phyloP scores from a whole-genome alignment of 92 coral and sea anemone species.

The Heliopora coerulea region DNA sequence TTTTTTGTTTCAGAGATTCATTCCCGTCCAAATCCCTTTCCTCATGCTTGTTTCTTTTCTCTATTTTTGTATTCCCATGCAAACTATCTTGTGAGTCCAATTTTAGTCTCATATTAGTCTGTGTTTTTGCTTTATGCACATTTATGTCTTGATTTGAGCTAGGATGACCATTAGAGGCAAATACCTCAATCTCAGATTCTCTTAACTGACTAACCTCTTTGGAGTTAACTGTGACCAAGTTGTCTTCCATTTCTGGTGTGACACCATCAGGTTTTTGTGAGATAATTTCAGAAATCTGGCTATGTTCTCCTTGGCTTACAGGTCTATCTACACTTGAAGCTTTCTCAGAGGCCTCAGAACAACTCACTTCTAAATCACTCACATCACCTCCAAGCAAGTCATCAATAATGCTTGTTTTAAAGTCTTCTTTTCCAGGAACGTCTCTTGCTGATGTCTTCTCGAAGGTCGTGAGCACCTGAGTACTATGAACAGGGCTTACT shows the following conservation, averaged over 20 bases:
- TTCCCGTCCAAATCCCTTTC: background rate
- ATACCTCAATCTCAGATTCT: background rate
- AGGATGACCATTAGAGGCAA: background rate
- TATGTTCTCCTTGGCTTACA: background rate
- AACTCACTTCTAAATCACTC: slow-evolving; percentile 31
- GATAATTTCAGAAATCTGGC: background rate
- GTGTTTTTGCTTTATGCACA: background rate
- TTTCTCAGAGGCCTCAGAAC: slow-evolving; percentile 8
- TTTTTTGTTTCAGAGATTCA: background rate
- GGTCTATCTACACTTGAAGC: background rate
- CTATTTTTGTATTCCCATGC: background rate
- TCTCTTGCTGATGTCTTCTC: background rate
- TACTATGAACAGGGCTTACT: background rate
- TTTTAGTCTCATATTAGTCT: background rate
- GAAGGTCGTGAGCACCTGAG: background rate
- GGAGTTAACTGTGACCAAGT: no score
- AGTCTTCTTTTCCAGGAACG: background rate
- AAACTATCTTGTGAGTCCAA: background rate
- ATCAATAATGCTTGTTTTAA: slow-evolving; percentile 19
- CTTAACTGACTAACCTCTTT: background rate
- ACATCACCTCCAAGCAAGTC: slow-evolving; percentile 29
- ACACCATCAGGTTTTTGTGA: background rate
- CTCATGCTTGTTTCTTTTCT: background rate
- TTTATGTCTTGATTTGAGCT: background rate
- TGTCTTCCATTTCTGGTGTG: background rate